Percentiles rank a stretch among this genome's conserved stretches.
These are phyloP conservation scores for Mus spretus DNA, from an alignment of 2,797 vertebrate species.

Conservation along the genomic window DNA sequence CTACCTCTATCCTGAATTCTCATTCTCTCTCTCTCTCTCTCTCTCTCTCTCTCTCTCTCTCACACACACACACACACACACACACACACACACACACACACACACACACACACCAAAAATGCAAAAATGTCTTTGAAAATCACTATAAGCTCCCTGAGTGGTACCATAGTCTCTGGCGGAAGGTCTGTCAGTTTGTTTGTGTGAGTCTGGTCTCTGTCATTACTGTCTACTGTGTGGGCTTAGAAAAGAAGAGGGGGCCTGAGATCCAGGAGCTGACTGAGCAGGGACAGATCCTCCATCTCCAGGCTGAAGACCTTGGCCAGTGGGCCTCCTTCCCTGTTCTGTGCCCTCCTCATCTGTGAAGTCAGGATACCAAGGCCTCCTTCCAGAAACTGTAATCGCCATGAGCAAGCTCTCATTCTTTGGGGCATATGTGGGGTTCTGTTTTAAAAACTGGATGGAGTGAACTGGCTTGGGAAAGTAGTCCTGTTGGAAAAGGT, in stretches of 20 bases:
- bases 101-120: neutral
- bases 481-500: neutral
- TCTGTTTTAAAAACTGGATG: neutral
- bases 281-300: fast-evolving
- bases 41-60: too few relatives aligned
- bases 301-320: neutral
- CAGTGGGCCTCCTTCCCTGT: too few relatives aligned
- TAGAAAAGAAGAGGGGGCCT: neutral
- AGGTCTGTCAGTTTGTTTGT: neutral
- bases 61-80: too few relatives aligned
- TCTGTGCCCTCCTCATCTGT: neutral
- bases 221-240: neutral
- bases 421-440: neutral
- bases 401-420: fast-evolving
- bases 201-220: neutral
- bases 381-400: fast-evolving
- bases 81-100: neutral
- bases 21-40: neutral
- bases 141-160: neutral
- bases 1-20: neutral
- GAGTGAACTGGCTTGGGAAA: neutral
- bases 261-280: neutral
- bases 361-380: neutral
- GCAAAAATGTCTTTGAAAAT: neutral
- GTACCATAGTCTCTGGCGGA: neutral